Evolutionary conservation across 92 coral and sea anemone genomes (phyloP).

Genomic region (Heteractis magnifica): DNA sequence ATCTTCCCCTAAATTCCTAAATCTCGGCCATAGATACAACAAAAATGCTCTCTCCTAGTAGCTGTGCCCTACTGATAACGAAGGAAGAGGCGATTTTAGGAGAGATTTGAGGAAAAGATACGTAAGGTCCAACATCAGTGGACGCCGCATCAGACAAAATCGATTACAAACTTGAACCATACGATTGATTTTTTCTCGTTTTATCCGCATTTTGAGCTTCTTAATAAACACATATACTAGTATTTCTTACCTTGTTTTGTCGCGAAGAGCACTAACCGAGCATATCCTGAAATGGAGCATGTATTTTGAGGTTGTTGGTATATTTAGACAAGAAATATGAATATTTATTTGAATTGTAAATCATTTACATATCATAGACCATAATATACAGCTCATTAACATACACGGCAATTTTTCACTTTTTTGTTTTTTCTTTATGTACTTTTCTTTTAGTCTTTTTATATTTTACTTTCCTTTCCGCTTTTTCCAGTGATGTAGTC

Average conservation of each 20-base stretch:
- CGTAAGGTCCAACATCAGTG: not conserved
- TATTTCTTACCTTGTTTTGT: constrained; percentile 1
- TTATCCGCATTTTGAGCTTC: not conserved
- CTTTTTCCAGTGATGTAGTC: too few species aligned
- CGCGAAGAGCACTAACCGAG: not conserved
- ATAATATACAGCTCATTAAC: constrained; percentile 11
- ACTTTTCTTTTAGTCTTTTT: too few species aligned
- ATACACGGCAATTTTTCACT: not conserved
- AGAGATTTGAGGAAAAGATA: not conserved
- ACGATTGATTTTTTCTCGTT: not conserved
- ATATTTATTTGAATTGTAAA: constrained; percentile 5
- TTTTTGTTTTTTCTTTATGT: not conserved
- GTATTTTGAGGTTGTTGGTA: constrained; percentile 1
- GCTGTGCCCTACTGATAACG: not conserved
- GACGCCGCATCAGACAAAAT: not conserved
- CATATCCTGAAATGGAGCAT: constrained; percentile 13
- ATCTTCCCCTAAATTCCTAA: not conserved
- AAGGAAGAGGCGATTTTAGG: not conserved
- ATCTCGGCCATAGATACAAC: not conserved
- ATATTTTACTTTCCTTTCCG: too few species aligned
- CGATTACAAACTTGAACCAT: not conserved
- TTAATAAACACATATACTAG: not conserved
- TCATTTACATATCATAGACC: constrained; percentile 20
- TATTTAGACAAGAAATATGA: constrained; percentile 10
- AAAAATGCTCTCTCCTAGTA: not conserved